phyloP scores from a whole-genome alignment of 2,113 vertebrate species.

The Triplophysa tibetana region DNA sequence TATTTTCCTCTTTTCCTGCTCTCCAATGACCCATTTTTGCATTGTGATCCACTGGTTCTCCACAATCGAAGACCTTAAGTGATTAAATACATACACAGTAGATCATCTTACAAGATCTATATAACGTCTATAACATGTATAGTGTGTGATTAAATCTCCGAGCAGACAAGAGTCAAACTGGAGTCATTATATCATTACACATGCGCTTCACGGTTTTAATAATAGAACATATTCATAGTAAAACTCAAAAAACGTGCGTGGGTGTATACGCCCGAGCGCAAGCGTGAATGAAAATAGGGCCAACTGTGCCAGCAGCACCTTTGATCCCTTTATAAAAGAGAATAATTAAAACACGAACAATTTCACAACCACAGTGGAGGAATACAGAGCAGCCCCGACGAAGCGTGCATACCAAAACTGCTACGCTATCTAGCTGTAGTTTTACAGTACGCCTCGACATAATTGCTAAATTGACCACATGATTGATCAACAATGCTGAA shows the following conservation, averaged over 20 bases:
- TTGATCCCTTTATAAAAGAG: slow-evolving; percentile 81
- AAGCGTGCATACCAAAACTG: slow-evolving; percentile 51
- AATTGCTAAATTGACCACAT: slow-evolving; percentile 57
- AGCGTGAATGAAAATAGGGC: slow-evolving; percentile 67
- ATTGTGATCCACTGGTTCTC: no score
- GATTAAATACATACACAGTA: slow-evolving; percentile 14
- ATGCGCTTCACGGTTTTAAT: slow-evolving; percentile 45
- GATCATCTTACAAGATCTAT: background rate
- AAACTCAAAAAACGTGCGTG: slow-evolving; percentile 35
- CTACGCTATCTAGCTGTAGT: slow-evolving; percentile 49
- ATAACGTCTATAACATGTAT: slow-evolving; percentile 16
- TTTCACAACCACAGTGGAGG: slow-evolving; percentile 65
- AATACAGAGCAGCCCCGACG: slow-evolving; percentile 68
- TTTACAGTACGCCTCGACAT: slow-evolving; percentile 35
- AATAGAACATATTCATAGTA: slow-evolving; percentile 55
- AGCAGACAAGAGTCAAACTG: slow-evolving; percentile 39
- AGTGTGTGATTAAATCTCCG: slow-evolving; percentile 24
- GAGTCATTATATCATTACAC: slow-evolving; percentile 45
- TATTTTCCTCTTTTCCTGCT: no score
- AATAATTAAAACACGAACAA: slow-evolving; percentile 80
- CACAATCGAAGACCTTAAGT: slow-evolving; percentile 1
- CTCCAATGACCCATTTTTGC: no score
- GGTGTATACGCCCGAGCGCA: slow-evolving; percentile 26
- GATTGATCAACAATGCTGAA: slow-evolving; percentile 51
- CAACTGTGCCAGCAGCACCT: slow-evolving; percentile 68